Base-by-base conservation (phyloP, 2,797 vertebrate species). In the Rhinogobio ventralis region DNA sequence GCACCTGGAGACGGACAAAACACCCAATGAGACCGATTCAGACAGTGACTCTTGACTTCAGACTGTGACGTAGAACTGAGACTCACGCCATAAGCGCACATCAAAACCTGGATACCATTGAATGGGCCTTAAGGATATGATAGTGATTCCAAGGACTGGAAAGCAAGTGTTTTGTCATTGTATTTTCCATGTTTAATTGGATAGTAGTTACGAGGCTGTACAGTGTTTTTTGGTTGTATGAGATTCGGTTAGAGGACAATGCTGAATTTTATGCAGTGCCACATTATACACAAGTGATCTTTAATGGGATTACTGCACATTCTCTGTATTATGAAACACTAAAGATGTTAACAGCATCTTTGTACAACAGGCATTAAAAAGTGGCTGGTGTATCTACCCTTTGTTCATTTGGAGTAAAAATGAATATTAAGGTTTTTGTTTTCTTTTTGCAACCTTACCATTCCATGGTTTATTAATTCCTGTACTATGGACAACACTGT, bases 1-100 rank as follows among this genome's bases (percentile, higher is more conserved):
- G 89, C 97, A 99, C 0, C 94, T 97, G 88, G 95, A 96, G 93
- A 95, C 95, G 92, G 95, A 95, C 91, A 96, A 96, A 94, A 93
- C 93, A 87, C 94, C 93, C 93, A 91, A 90, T 77, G 94, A 94
- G 11, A 72, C 73, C n/a, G 89, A 84, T 2, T 73, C 82, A 0
- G 86, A 88, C 33, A 73, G 55, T 5, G 86, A 86, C 28, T 64
- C 82, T n/a, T 0, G 84, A 89, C 28, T 72, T 33, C 19, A 67
- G 25, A n/a, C 55, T 20, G 5, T 64, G 39, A 78, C 3, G 4
- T 28, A 33, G 17, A 66, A 28, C 57, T 62, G 14, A 45, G 66
- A 62, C 51, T 15, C 46, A 33, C 14, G 1, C 9, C 33, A 28
- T 19, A 20, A 45, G 11, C 39, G 19, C 68, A 79, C 72, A 69